Base-by-base conservation (phyloP, 1,140 invertebrate species). In the Drosophila erecta region DNA sequence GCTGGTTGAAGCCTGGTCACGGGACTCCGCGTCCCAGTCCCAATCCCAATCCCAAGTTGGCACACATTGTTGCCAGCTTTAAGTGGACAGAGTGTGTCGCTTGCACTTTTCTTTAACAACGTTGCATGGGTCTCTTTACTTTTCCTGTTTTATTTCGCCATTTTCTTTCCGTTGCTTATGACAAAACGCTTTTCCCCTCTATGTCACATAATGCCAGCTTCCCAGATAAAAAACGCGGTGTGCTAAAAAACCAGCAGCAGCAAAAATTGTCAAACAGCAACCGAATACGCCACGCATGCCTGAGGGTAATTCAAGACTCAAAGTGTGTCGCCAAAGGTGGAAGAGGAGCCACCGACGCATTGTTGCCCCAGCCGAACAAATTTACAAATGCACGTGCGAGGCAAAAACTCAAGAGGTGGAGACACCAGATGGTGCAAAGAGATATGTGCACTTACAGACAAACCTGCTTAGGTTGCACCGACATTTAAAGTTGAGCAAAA, bases 21-120 rank as follows among this genome's bases (percentile, higher is more conserved):
- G 59, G 15, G 30, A 33, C n/a, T 47, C 35, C 56, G 40, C 38
- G 12, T 30, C 30, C 30, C 30, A 30, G 17, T 17, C 17, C 17
- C 17, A 17, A 17, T 17, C 17, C 56, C 44, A 43, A n/a, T 30
- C 30, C 30, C 30, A 30, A 24, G 53, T 38, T 61, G 76, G 54
- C 58, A 76, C 61, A 77, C 65, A 66, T 84, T 79, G 65, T 85
- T 85, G 67, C 57, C 51, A 60, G 55, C 69, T 78, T 81, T 83
- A 83, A 83, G 79, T 83, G 78, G 62, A 77, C 77, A 80, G 71
- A 79, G 30, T 41, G 54, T 61, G 70, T 65, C 75, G 72, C 66
- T 72, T 62, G 57, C 57, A 76, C 56, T 71, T 55, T 70, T 76
- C 71, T 72, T 66, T 61, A 64, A 75, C 75, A 60, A 60, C 66